Percentiles rank a stretch among this genome's conserved stretches.
These are phyloP conservation scores for Myathropa florea DNA, from an alignment of 2,888 invertebrate genomes.

Conservation along the genomic window DNA sequence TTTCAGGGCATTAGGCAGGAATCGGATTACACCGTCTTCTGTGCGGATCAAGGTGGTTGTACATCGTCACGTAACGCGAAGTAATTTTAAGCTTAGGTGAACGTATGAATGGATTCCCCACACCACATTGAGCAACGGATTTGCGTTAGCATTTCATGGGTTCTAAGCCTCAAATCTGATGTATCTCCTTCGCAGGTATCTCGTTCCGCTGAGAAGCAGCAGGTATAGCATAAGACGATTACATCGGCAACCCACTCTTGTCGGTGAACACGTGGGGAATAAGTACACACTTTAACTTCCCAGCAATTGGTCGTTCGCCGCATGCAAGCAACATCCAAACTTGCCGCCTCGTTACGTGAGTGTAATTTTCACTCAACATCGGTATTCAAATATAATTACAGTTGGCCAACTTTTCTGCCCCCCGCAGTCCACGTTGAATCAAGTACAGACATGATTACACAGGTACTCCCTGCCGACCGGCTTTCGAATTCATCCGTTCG, in stretches of 20 bases:
- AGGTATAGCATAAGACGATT: background rate
- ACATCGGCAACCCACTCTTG: background rate
- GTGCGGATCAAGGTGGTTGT: slow-evolving; percentile 10
- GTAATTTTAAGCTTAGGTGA: slow-evolving; percentile 6
- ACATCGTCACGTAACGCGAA: slow-evolving; percentile 3
- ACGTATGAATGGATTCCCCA: background rate
- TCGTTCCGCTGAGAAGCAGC: background rate
- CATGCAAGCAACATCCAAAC: background rate
- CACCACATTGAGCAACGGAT: slow-evolving; percentile 4
- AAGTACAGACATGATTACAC: no score
- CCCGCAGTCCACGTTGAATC: background rate
- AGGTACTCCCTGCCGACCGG: background rate
- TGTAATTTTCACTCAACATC: background rate
- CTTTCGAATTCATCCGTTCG: background rate
- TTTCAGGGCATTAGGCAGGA: slow-evolving; percentile 30
- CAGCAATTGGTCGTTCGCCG: background rate
- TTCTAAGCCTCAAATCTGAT: background rate
- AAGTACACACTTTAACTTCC: background rate
- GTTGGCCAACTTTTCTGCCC: background rate
- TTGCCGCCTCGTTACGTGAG: background rate
- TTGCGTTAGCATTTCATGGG: background rate
- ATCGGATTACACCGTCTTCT: slow-evolving; percentile 31
- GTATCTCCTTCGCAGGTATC: background rate
- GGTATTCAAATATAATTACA: background rate
- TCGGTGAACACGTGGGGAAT: no score